Evolutionary conservation across 1,140 invertebrate species (phyloP).

Genomic region (Meloidogyne floridensis): DNA sequence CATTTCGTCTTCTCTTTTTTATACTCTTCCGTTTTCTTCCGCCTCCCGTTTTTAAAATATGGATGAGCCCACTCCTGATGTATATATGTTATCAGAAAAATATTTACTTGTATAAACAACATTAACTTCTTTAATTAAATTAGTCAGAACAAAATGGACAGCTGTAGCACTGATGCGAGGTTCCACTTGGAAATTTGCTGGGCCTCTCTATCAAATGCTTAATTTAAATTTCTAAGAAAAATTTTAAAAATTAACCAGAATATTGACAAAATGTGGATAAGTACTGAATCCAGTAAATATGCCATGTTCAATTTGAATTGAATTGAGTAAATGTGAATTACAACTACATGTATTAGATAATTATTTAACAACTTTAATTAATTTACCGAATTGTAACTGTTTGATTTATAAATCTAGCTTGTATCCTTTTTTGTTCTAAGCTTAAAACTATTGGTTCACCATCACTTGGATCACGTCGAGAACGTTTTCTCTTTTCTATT

Average conservation of each 20-base stretch:
- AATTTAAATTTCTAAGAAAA: constrained; percentile 9
- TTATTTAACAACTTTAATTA: neutral
- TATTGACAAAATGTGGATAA: constrained; percentile 28
- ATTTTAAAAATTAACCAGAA: constrained; percentile 33
- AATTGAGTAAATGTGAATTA: constrained; percentile 41
- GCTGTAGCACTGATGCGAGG: constrained; percentile 42
- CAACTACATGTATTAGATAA: constrained; percentile 22
- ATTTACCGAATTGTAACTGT: constrained; percentile 45
- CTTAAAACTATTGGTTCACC: constrained; percentile 46
- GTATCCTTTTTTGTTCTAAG: constrained; percentile 39
- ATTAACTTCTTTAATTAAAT: constrained; percentile 33
- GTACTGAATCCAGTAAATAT: constrained; percentile 47
- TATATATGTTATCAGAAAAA: neutral
- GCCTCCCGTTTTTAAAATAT: too few relatives aligned
- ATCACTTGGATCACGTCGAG: constrained; percentile 48
- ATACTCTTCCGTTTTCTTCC: too few relatives aligned
- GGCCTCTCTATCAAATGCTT: constrained; percentile 34
- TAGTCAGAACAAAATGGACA: constrained; percentile 47
- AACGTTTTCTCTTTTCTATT: constrained; percentile 41
- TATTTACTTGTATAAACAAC: constrained; percentile 16
- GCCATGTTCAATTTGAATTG: constrained; percentile 49
- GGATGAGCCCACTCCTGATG: too few relatives aligned
- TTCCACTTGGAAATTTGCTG: constrained; percentile 12
- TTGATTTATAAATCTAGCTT: constrained; percentile 28
- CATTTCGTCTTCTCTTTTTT: too few relatives aligned